Conservation (phyloP, 2,888 invertebrate species). For the Priocnemis perturbator region DNA sequence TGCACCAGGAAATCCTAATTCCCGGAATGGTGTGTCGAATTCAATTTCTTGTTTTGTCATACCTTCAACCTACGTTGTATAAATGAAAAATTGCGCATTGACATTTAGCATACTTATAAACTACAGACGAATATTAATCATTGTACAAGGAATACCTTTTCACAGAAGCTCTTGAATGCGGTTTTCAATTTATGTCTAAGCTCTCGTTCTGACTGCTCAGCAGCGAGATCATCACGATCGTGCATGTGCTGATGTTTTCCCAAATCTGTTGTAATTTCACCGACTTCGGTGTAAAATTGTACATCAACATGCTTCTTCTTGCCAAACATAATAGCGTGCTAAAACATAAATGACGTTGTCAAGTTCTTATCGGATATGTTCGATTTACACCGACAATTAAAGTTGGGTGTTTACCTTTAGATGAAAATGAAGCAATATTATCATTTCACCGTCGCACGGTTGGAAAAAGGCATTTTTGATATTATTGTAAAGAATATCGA, state of each 20-base stretch:
- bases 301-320: slow-evolving; percentile 99
- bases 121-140: background rate
- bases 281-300: slow-evolving; percentile 99
- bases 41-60: slow-evolving; percentile 98
- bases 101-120: background rate
- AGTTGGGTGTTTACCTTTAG: slow-evolving; percentile 80
- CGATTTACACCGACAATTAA: background rate
- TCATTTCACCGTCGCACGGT: slow-evolving; percentile 99
- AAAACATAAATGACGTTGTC: slow-evolving; percentile 14
- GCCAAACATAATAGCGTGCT: slow-evolving; percentile 99
- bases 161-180: slow-evolving; percentile 98
- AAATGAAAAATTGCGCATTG: slow-evolving; percentile 17
- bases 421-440: slow-evolving; percentile 98
- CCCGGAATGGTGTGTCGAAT: slow-evolving; percentile 99
- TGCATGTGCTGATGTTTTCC: slow-evolving; percentile 99
- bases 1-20: slow-evolving; percentile 97
- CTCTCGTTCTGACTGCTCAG: slow-evolving; percentile 98
- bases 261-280: slow-evolving; percentile 99
- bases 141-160: slow-evolving; percentile 81
- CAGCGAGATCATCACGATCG: slow-evolving; percentile 98
- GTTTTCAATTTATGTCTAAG: slow-evolving; percentile 96
- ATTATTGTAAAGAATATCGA: slow-evolving; percentile 99
- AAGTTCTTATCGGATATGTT: background rate
- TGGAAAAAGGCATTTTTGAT: slow-evolving; percentile 99
- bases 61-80: slow-evolving; percentile 81